Evolutionary conservation across 2,113 vertebrate genomes (phyloP).

Genomic region (Holacanthus passer): DNA sequence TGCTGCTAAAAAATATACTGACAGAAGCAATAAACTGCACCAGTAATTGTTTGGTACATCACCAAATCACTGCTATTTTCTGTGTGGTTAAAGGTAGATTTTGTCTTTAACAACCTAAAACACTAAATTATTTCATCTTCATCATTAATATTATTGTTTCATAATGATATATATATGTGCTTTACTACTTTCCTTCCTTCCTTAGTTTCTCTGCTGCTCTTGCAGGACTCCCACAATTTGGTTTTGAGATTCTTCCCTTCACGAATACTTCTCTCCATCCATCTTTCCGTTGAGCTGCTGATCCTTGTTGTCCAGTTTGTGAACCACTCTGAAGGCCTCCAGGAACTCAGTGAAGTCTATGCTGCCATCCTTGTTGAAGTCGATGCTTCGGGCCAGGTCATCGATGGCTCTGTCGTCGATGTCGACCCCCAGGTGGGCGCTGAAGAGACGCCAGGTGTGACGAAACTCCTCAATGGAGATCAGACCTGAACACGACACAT

Average conservation of each 20-base stretch:
- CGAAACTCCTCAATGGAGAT: slow-evolving; percentile 96
- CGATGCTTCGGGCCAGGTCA: slow-evolving; percentile 90
- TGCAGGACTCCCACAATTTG: neutral
- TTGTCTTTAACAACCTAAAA: neutral
- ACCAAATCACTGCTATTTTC: neutral
- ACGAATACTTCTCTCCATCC: slow-evolving; percentile 21
- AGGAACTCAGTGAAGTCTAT: slow-evolving; percentile 98
- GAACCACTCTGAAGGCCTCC: slow-evolving; percentile 94
- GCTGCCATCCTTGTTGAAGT: slow-evolving; percentile 95
- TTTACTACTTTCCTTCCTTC: neutral
- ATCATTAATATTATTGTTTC: no score
- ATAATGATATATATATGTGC: no score
- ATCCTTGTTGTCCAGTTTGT: slow-evolving; percentile 87
- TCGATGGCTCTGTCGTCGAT: slow-evolving; percentile 86
- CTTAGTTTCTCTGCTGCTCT: neutral
- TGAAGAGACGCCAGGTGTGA: slow-evolving; percentile 94
- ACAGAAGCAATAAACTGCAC: neutral
- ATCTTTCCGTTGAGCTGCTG: slow-evolving; percentile 42
- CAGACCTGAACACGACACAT: slow-evolving; percentile 83
- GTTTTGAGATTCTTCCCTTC: neutral
- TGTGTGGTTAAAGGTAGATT: neutral
- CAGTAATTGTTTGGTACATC: neutral
- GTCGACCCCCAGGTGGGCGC: slow-evolving; percentile 87
- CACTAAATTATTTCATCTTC: neutral
- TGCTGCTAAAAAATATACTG: neutral